phyloP scores from a whole-genome alignment of 2,888 invertebrate genomes.

The Cosmopolites sordidus region DNA sequence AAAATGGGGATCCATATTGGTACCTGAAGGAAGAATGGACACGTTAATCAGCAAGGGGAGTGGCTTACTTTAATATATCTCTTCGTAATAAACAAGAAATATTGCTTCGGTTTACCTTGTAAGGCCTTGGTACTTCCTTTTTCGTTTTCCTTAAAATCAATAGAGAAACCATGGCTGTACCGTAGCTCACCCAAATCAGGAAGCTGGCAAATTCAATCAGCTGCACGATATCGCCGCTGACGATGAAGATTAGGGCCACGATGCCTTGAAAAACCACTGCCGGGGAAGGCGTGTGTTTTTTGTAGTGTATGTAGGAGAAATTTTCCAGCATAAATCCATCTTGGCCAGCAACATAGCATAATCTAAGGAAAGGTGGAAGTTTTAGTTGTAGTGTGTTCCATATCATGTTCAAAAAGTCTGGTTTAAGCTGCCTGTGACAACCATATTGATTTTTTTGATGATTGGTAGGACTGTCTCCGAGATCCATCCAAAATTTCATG shows the following conservation, averaged over 20 bases:
- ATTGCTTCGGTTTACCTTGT: too few species aligned
- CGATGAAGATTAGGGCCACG: slow-evolving; percentile 66
- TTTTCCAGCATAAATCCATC: slow-evolving; percentile 77
- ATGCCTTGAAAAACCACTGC: slow-evolving; percentile 78
- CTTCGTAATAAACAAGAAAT: too few species aligned
- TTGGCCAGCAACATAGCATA: slow-evolving; percentile 79
- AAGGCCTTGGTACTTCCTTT: slow-evolving; percentile 64
- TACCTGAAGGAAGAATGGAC: slow-evolving; percentile 53
- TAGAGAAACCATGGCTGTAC: slow-evolving; percentile 73
- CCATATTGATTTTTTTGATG: too few species aligned
- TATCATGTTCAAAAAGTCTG: too few species aligned
- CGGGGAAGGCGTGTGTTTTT: slow-evolving; percentile 71
- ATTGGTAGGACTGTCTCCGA: too few species aligned
- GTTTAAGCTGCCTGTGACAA: too few species aligned
- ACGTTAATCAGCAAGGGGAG: too few species aligned
- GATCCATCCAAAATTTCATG: too few species aligned
- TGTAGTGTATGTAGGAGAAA: slow-evolving; percentile 73
- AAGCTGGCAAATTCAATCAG: slow-evolving; percentile 84
- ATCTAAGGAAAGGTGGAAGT: slow-evolving; percentile 46
- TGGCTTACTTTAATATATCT: too few species aligned
- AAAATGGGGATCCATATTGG: slow-evolving; percentile 69
- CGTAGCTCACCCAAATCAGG: slow-evolving; percentile 85
- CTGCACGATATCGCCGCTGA: slow-evolving; percentile 65
- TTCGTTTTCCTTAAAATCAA: slow-evolving; percentile 68
- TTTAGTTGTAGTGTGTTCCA: too few species aligned